Conservation (phyloP, 2,113 vertebrate genomes). For the Hemicordylus capensis region DNA sequence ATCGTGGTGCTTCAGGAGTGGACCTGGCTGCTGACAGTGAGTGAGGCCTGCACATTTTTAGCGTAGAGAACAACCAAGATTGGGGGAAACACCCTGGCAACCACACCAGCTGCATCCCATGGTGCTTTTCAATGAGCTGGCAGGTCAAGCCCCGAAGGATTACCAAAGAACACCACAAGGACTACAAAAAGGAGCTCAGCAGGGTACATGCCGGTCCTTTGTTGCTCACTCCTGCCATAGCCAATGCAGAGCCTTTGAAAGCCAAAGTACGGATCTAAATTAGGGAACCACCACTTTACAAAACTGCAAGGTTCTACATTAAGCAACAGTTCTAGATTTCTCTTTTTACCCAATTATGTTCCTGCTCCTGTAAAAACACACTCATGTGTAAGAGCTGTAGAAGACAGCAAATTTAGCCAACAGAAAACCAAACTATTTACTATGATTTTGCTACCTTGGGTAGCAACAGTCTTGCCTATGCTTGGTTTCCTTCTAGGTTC, state of each 20-base stretch:
- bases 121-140: neutral
- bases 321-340: neutral
- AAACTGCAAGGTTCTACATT: neutral
- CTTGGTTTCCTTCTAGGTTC: neutral
- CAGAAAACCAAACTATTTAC: neutral
- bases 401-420: neutral
- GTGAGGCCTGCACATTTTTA: neutral
- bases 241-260: neutral
- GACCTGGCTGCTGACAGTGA: neutral
- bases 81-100: neutral
- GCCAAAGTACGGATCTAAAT: neutral
- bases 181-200: neutral
- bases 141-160: neutral
- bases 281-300: neutral
- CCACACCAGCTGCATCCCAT: neutral
- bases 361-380: neutral
- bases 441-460: neutral
- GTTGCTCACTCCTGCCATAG: neutral
- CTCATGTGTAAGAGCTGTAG: neutral
- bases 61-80: neutral
- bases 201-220: neutral
- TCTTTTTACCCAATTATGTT: neutral
- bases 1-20: neutral
- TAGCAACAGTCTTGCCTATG: neutral
- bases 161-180: neutral